Conservation (phyloP, 2,797 vertebrate genomes). For the Danionella dracula region DNA sequence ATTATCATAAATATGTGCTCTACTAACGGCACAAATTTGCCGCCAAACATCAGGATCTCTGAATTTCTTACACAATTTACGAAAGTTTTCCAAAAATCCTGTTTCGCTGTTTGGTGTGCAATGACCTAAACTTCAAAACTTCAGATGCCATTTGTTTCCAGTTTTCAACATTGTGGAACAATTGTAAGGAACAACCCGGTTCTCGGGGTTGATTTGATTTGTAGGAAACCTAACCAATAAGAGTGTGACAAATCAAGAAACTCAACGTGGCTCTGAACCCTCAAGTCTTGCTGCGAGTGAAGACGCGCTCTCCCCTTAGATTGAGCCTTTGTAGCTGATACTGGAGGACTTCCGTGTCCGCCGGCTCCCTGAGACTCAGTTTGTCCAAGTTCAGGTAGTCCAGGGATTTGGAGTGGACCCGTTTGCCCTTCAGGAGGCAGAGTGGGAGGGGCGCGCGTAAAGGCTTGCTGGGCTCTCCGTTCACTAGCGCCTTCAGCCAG, state of each 20-base stretch:
- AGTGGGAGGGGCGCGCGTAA: constrained; percentile 82
- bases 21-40: too few relatives aligned
- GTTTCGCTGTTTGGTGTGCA: too few relatives aligned
- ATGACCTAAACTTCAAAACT: too few relatives aligned
- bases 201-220: constrained; percentile 41
- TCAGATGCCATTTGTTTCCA: too few relatives aligned
- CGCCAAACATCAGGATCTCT: too few relatives aligned
- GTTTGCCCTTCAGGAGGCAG: constrained; percentile 89
- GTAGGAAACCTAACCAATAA: constrained; percentile 46
- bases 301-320: constrained; percentile 83
- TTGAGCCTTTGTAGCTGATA: constrained; percentile 93
- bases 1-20: too few relatives aligned
- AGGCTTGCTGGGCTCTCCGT: constrained; percentile 74
- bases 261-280: constrained; percentile 41
- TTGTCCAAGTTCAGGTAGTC: constrained; percentile 99
- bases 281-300: constrained; percentile 89
- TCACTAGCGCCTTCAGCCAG: constrained; percentile 73
- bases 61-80: too few relatives aligned
- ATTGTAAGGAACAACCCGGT: too few relatives aligned
- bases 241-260: constrained; percentile 46
- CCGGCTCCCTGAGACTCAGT: constrained; percentile 86
- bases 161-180: too few relatives aligned
- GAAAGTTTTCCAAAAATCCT: too few relatives aligned
- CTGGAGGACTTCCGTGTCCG: constrained; percentile 90
- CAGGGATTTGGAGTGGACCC: constrained; percentile 89